Evolutionary conservation across 2,888 invertebrate species (phyloP).

Genomic region (Drosophila aldrichi): DNA sequence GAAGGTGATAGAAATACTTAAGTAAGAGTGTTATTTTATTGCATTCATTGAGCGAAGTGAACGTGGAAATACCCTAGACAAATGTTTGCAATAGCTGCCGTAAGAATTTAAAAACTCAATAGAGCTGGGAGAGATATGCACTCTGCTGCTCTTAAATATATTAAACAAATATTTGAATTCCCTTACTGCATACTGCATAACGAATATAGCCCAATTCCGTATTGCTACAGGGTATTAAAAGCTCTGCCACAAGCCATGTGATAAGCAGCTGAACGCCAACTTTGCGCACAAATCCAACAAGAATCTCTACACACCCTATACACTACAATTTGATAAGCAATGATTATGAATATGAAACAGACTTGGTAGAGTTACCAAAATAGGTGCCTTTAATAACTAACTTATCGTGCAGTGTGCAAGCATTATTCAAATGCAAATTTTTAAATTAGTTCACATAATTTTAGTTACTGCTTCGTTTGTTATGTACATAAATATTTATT

Average conservation of each 20-base stretch:
- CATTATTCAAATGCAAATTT: neutral
- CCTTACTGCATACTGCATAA: no score
- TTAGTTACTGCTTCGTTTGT: neutral
- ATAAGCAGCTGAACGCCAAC: slow-evolving; percentile 5
- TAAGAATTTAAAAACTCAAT: no score
- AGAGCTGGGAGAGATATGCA: no score
- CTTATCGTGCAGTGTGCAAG: neutral
- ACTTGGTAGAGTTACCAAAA: neutral
- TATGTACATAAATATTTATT: neutral
- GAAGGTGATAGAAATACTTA: neutral
- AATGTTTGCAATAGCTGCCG: no score
- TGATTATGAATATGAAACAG: neutral
- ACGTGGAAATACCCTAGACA: slow-evolving; percentile 2
- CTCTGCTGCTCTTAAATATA: no score
- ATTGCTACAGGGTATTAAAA: neutral
- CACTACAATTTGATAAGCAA: neutral
- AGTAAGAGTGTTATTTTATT: neutral
- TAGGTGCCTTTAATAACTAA: neutral
- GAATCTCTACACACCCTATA: neutral
- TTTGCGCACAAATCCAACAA: slow-evolving; percentile 3
- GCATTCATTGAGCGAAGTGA: neutral
- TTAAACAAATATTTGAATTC: no score
- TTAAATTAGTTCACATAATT: neutral
- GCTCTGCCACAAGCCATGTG: neutral
- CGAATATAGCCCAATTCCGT: neutral